Conservation (phyloP, 2,797 vertebrate species). For the Hypotaenidia philippensis region DNA sequence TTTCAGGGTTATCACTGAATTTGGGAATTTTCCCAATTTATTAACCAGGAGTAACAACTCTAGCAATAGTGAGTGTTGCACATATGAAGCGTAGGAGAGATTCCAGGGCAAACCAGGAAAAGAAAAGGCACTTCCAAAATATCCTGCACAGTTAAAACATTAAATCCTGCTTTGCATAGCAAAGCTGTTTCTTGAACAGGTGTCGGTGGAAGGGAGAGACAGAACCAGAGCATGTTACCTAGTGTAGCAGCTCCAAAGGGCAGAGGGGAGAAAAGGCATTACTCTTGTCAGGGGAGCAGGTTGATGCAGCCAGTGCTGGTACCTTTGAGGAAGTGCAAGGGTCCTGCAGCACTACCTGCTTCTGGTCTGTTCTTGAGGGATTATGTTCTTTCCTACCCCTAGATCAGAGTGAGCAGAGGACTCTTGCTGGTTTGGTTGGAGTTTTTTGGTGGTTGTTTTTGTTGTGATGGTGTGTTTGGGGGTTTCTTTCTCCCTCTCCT, state of each 20-base stretch:
- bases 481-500: background rate
- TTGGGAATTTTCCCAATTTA: background rate
- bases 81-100: background rate
- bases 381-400: background rate
- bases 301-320: background rate
- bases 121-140: background rate
- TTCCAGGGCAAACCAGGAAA: background rate
- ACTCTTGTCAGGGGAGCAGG: background rate
- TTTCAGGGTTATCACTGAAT: background rate
- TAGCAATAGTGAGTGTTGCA: background rate
- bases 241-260: background rate
- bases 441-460: too few species aligned
- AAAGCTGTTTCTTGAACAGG: background rate
- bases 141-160: background rate
- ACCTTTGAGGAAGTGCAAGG: background rate
- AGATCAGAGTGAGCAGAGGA: background rate
- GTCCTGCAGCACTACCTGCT: background rate
- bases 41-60: background rate
- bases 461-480: too few species aligned
- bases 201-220: accelerated
- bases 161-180: too few species aligned
- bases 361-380: background rate
- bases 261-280: background rate
- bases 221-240: background rate
- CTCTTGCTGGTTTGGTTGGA: background rate